These are phyloP conservation scores for Watersipora subatra DNA, from an alignment of 1,140 invertebrate species.

Conservation along the genomic window DNA sequence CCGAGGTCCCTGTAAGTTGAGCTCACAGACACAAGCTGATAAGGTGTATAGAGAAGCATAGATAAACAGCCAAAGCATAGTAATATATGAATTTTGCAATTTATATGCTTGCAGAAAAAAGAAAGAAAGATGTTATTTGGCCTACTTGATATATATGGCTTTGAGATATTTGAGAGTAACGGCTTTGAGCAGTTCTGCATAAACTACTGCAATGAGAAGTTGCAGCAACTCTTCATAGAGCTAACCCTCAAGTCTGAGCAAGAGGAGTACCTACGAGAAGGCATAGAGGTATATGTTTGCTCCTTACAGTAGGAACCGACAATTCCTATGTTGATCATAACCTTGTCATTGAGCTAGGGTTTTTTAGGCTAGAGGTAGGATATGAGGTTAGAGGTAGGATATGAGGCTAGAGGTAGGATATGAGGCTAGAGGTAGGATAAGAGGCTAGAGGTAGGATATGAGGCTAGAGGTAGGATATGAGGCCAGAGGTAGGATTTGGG, in stretches of 20 bases:
- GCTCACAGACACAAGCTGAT: no score
- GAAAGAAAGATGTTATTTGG: conserved; percentile 55
- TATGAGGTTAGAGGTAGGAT: no score
- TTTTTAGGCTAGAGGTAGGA: no score
- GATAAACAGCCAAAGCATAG: no score
- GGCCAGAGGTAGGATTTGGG: no score
- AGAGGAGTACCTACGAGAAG: conserved; percentile 73
- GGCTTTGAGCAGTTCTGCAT: conserved; percentile 88
- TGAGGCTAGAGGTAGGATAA: no score
- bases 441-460: no score
- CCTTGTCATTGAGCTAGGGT: background rate
- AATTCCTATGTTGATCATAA: background rate
- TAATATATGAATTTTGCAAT: no score
- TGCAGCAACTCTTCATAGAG: conserved; percentile 89
- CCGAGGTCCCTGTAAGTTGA: no score
- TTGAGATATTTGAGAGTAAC: conserved; percentile 79
- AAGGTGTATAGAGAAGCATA: no score
- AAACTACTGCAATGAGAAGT: conserved; percentile 93
- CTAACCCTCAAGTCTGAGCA: conserved; percentile 76
- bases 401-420: no score
- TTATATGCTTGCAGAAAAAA: conserved; percentile 17
- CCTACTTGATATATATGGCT: conserved; percentile 80
- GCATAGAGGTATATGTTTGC: conserved; percentile 49
- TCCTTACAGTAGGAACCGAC: background rate
- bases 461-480: no score